A percentile compares a stretch with the other conserved stretches of the same genome.
Conservation (phyloP, 2,797 vertebrate species). For the Sylvia borin region DNA sequence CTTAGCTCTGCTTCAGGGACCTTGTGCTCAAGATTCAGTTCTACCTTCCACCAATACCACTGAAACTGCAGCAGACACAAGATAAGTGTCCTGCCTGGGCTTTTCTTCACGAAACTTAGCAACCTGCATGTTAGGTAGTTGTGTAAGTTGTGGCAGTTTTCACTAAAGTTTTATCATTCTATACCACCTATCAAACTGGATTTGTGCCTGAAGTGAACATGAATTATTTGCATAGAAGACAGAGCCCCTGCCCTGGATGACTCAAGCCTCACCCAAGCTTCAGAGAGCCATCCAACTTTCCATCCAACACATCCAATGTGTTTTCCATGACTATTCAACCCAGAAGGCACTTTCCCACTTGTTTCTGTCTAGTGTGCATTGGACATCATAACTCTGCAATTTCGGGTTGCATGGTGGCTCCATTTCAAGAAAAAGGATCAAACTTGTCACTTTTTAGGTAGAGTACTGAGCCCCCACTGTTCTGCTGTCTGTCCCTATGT, state of each 20-base stretch:
- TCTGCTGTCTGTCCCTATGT: not conserved
- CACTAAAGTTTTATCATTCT: not conserved
- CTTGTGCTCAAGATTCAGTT: not conserved
- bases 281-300: not conserved
- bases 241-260: not conserved
- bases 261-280: not conserved
- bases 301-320: not conserved
- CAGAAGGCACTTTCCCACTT: not conserved
- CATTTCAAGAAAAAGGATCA: not conserved
- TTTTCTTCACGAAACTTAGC: not conserved
- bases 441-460: not conserved
- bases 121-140: not conserved
- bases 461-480: accelerated
- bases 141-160: not conserved
- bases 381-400: not conserved
- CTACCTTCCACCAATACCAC: not conserved
- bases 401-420: not conserved
- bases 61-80: not conserved
- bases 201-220: not conserved
- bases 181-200: not conserved
- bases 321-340: not conserved
- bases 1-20: not conserved
- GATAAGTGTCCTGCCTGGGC: not conserved
- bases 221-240: not conserved
- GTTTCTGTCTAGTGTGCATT: not conserved